Percentiles rank a stretch among this genome's conserved stretches.
phyloP scores from a whole-genome alignment of 2,888 invertebrate species.

The Stictocephala bisonia region DNA sequence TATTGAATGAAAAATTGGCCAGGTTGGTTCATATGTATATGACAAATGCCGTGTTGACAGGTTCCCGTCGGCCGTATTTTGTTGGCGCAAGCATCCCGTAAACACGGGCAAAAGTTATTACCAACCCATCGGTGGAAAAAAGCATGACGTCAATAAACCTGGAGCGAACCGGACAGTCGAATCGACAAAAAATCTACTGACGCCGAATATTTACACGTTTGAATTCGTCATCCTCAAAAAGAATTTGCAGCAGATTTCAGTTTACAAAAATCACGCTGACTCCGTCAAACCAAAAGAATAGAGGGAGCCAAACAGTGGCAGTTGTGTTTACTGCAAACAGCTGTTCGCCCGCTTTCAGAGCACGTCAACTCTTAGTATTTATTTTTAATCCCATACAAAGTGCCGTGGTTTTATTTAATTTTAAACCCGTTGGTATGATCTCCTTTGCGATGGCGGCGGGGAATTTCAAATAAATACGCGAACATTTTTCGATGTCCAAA shows the following conservation, averaged over 20 bases:
- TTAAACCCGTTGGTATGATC: slow-evolving; percentile 12
- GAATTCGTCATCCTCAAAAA: slow-evolving; percentile 31
- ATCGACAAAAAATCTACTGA: slow-evolving; percentile 32
- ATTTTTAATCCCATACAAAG: slow-evolving; percentile 31
- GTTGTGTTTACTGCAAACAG: slow-evolving; percentile 25
- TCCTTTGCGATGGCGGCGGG: slow-evolving; percentile 7
- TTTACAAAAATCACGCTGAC: slow-evolving; percentile 39
- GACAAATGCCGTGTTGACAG: no score
- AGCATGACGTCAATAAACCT: slow-evolving; percentile 33
- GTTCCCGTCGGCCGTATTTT: background rate
- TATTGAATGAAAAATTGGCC: no score
- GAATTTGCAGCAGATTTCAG: slow-evolving; percentile 41
- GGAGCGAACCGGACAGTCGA: slow-evolving; percentile 5
- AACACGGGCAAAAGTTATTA: slow-evolving; percentile 14
- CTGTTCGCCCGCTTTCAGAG: background rate
- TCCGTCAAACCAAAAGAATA: slow-evolving; percentile 35
- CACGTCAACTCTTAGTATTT: slow-evolving; percentile 5
- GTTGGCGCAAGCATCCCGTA: background rate
- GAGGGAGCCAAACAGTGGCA: slow-evolving; percentile 11
- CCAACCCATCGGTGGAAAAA: slow-evolving; percentile 17
- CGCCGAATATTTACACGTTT: slow-evolving; percentile 29
- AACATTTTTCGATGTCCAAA: slow-evolving; percentile 21
- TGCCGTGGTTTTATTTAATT: slow-evolving; percentile 27
- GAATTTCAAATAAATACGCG: slow-evolving; percentile 13
- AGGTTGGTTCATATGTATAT: no score